Percentiles rank a stretch among this genome's conserved stretches.
Evolutionary conservation across 2,888 invertebrate genomes (phyloP).

Genomic region (Temnothorax unifasciatus): DNA sequence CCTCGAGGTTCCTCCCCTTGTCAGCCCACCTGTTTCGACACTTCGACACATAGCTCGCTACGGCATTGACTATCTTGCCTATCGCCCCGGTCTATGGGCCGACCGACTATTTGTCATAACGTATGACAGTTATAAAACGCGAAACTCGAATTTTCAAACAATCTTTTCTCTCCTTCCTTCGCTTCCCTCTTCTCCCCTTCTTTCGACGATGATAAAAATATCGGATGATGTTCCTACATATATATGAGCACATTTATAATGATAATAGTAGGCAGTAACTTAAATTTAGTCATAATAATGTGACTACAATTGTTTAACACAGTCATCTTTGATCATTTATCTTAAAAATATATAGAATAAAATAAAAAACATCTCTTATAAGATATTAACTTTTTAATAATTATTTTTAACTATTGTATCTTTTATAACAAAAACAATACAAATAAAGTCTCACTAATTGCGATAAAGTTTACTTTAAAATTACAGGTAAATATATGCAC

Average conservation of each 20-base stretch:
- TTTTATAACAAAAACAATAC: neutral
- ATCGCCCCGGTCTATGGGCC: conserved; percentile 64
- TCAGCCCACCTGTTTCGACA: conserved; percentile 32
- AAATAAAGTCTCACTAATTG: neutral
- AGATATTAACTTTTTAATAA: neutral
- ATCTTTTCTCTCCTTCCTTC: conserved; percentile 18
- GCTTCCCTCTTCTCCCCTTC: no score
- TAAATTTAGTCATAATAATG: no score
- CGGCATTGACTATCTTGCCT: conserved; percentile 69
- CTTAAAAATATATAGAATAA: neutral
- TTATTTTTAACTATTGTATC: neutral
- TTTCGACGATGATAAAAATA: no score
- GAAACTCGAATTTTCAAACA: conserved; percentile 66
- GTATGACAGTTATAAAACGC: conserved; percentile 63
- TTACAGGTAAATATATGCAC: neutral
- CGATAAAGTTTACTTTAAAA: neutral
- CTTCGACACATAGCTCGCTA: conserved; percentile 10
- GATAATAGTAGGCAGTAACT: no score
- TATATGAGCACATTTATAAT: no score
- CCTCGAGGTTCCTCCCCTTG: conserved; percentile 57
- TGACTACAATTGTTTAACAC: neutral
- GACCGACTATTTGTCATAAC: conserved; percentile 56
- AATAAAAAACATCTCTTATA: neutral
- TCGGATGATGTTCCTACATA: no score
- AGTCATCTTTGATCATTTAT: neutral